Conservation (phyloP, 2,888 invertebrate genomes). For the Parnassius glacialis region DNA sequence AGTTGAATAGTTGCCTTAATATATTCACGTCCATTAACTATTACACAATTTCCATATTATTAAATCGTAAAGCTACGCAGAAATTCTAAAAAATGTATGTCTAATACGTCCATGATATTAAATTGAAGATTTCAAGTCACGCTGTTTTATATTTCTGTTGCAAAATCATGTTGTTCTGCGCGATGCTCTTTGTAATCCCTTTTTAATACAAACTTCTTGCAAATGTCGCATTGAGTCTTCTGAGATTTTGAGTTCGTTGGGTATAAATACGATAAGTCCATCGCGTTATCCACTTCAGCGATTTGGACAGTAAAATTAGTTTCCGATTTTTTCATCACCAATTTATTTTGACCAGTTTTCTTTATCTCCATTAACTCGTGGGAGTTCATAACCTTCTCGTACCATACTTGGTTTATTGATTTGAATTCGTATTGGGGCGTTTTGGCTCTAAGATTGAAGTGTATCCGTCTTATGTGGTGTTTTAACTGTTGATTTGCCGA, state of each 20-base stretch:
- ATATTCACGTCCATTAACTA: no score
- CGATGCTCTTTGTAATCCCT: constrained; percentile 28
- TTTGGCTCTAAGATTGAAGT: constrained; percentile 48
- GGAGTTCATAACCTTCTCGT: constrained; percentile 52
- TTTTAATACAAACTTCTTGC: constrained; percentile 21
- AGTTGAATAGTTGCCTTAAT: no score
- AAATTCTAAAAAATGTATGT: no score
- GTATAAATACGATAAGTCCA: constrained; percentile 42
- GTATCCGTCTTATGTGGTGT: constrained; percentile 49
- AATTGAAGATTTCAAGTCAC: no score
- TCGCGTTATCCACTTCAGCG: constrained; percentile 30
- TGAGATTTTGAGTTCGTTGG: constrained; percentile 27
- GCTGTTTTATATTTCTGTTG: constrained; percentile 6
- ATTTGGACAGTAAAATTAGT: constrained; percentile 37
- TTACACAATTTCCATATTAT: no score
- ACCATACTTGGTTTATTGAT: constrained; percentile 56
- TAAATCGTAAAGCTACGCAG: no score
- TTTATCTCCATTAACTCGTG: constrained; percentile 48
- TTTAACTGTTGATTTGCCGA: constrained; percentile 32
- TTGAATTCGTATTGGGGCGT: constrained; percentile 40
- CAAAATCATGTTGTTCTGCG: constrained; percentile 6
- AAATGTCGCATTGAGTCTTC: constrained; percentile 23
- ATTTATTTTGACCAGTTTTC: constrained; percentile 43
- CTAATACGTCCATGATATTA: no score
- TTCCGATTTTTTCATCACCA: constrained; percentile 44